These are phyloP conservation scores for Bucco capensis DNA, from an alignment of 2,113 vertebrate species.

Conservation along the genomic window DNA sequence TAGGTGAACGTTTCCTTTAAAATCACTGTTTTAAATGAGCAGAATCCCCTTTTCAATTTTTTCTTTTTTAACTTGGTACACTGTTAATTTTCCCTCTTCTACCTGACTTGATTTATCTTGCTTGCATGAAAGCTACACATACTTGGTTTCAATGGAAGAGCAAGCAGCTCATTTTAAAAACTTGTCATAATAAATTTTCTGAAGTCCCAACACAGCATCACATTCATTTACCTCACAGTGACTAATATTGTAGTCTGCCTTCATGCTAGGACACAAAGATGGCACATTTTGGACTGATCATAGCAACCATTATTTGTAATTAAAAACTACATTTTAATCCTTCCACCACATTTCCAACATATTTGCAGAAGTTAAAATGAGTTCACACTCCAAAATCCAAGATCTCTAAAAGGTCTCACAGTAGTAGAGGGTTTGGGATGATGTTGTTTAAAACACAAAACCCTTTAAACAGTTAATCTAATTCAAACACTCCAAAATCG, in stretches of 20 bases:
- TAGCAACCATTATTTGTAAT: neutral
- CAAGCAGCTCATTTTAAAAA: neutral
- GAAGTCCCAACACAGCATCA: neutral
- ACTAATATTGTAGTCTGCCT: neutral
- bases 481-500: neutral
- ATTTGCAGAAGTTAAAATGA: neutral
- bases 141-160: neutral
- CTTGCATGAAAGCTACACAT: neutral
- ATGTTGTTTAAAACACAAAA: neutral
- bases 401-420: neutral
- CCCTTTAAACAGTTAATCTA: neutral
- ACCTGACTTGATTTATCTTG: neutral
- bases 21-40: neutral
- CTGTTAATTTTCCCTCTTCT: neutral
- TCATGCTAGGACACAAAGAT: neutral
- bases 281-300: neutral
- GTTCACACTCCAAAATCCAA: neutral
- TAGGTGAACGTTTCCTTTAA: neutral
- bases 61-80: neutral
- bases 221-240: neutral
- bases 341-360: neutral
- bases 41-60: neutral
- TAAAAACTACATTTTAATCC: neutral
- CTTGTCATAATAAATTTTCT: neutral
- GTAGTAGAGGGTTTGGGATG: neutral